These are phyloP conservation scores for Phaonia tiefii DNA, from an alignment of 2,888 invertebrate species.

Conservation along the genomic window DNA sequence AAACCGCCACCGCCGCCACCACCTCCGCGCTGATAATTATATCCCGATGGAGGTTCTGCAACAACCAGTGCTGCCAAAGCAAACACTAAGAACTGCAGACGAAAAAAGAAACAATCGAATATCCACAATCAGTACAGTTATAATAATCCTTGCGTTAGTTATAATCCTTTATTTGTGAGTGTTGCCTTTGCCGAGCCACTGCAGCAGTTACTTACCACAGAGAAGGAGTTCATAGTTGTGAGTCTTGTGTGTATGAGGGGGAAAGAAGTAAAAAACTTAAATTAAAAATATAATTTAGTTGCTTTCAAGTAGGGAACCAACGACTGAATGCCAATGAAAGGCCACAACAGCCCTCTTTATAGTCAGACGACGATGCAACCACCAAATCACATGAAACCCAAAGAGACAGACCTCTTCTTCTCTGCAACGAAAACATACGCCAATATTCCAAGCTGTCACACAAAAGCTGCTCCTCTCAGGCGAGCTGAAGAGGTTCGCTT, in stretches of 20 bases:
- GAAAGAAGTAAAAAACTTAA: slow-evolving; percentile 78
- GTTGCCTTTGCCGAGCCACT: slow-evolving; percentile 28
- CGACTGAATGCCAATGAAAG: slow-evolving; percentile 81
- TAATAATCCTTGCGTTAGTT: slow-evolving; percentile 12
- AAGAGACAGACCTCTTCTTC: slow-evolving; percentile 14
- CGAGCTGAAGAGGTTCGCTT: no score
- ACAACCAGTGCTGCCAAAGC: slow-evolving; percentile 88
- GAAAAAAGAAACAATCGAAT: slow-evolving; percentile 56
- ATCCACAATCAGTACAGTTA: slow-evolving; percentile 14
- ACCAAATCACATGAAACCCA: slow-evolving; percentile 30
- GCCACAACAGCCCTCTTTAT: slow-evolving; percentile 80
- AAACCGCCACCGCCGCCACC: slow-evolving; percentile 81
- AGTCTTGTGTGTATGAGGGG: slow-evolving; percentile 77
- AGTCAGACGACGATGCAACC: slow-evolving; percentile 66
- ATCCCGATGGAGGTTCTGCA: slow-evolving; percentile 89
- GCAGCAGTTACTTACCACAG: slow-evolving; percentile 79
- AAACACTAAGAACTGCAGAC: slow-evolving; percentile 89
- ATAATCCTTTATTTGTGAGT: slow-evolving; percentile 37
- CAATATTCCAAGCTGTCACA: slow-evolving; percentile 32
- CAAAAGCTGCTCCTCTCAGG: not conserved
- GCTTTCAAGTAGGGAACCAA: slow-evolving; percentile 81
- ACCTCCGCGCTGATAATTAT: slow-evolving; percentile 88
- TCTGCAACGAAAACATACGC: slow-evolving; percentile 29
- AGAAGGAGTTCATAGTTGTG: slow-evolving; percentile 81
- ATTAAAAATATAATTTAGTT: slow-evolving; percentile 79